A percentile compares a stretch with the other conserved stretches of the same genome.
These are phyloP conservation scores for Drosophila pegasa DNA, from an alignment of 2,888 invertebrate species.

Conservation along the genomic window DNA sequence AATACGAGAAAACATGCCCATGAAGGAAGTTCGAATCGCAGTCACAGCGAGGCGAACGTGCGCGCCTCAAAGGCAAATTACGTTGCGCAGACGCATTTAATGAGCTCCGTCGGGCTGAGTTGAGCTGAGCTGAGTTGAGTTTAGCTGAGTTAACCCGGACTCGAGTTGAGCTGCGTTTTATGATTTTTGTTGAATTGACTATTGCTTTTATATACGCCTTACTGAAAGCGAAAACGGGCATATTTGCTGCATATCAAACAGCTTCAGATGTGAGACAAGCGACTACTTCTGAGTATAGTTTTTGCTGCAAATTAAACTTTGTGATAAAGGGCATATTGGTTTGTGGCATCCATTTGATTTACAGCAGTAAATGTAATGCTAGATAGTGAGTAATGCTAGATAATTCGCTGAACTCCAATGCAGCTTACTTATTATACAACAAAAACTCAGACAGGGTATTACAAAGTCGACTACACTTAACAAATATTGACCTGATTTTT, in stretches of 20 bases:
- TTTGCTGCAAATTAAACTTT: neutral
- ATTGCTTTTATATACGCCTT: constrained; percentile 8
- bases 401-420: too few species aligned
- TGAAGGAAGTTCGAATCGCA: constrained; percentile 27
- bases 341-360: too few species aligned
- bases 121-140: constrained; percentile 29
- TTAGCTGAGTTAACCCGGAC: constrained; percentile 12
- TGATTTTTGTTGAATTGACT: constrained; percentile 51
- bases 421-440: too few species aligned
- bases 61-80: constrained; percentile 71
- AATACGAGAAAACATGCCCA: constrained; percentile 54
- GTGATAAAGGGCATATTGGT: neutral
- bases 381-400: too few species aligned
- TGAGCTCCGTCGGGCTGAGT: constrained; percentile 55
- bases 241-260: neutral
- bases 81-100: constrained; percentile 81
- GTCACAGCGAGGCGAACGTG: constrained; percentile 55
- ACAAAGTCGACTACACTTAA: neutral
- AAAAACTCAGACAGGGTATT: neutral
- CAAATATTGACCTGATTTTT: neutral
- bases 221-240: neutral
- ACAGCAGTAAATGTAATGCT: too few species aligned
- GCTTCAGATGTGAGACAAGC: neutral
- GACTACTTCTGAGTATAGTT: too few species aligned
- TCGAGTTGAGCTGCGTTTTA: constrained; percentile 48